These are phyloP conservation scores for Pollenia griseotomentosa DNA, from an alignment of 2,888 invertebrate species.

Conservation along the genomic window DNA sequence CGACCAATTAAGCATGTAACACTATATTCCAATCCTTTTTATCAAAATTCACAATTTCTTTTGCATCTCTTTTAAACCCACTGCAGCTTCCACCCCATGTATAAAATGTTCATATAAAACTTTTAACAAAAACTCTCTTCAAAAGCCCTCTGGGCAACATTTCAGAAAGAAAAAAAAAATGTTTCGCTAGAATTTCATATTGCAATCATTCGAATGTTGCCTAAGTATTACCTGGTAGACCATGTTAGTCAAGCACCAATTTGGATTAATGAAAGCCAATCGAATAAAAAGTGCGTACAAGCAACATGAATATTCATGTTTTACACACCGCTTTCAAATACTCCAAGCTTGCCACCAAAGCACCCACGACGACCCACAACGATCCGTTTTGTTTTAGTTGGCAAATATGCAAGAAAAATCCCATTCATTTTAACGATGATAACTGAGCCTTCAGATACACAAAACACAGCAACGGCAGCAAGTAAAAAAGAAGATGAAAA, in stretches of 20 bases:
- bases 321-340: not conserved
- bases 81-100: not conserved
- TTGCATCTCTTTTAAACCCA: not conserved
- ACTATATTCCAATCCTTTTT: not conserved
- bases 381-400: slow-evolving; percentile 46
- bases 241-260: slow-evolving; percentile 43
- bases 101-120: not conserved
- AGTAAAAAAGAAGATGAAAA: not conserved
- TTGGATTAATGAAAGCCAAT: slow-evolving; percentile 53
- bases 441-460: slow-evolving; percentile 47
- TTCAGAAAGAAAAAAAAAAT: not conserved
- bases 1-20: too few relatives aligned
- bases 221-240: slow-evolving; percentile 41
- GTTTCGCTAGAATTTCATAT: not conserved
- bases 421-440: slow-evolving; percentile 48
- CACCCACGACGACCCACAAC: not conserved
- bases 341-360: slow-evolving; percentile 9
- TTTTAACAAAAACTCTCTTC: not conserved
- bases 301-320: slow-evolving; percentile 59
- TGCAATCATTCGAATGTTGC: slow-evolving; percentile 3
- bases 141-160: slow-evolving; percentile 4
- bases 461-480: not conserved
- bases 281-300: slow-evolving; percentile 61
- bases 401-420: slow-evolving; percentile 4
- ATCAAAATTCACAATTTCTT: slow-evolving; percentile 1